Evolutionary conservation across 1,140 invertebrate species (phyloP), one percentile per base, ranked within the genome.

Genomic region (Antheraea pernyi): DNA sequence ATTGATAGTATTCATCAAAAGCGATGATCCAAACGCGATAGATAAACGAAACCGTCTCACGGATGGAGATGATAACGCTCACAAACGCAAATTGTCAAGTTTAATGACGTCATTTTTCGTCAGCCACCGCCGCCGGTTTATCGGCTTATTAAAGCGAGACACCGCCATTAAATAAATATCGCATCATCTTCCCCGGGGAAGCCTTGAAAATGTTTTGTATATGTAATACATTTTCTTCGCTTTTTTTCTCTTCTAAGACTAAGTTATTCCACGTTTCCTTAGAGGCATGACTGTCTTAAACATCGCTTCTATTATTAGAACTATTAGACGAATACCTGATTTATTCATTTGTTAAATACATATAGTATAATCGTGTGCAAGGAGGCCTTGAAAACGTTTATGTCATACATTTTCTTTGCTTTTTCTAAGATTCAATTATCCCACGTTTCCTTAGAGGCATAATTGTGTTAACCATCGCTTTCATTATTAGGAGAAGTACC

Each of bases 41-140:
- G 46, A 53, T 53, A 53, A 11, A 53, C 46, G 46, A 13, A n/a
- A 53, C 46, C 13, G 46, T 53, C 46, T 53, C 46, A 9, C 11
- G 46, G 46, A 53, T 53, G 46, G 46, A 53, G 46, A 53, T 13
- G 46, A 53, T 53, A 53, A 53, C 46, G 46, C 46, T 13, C 46
- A n/a, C 46, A n/a, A 53, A 53, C 46, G 46, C 61, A 71, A 82
- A 85, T 80, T 81, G 75, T 72, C 71, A 74, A 71, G 73, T 79
- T 80, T 79, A 85, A 83, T 82, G 79, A 78, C 75, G 74, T 82
- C 78, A 83, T 86, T 84, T 83, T 81, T 82, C 83, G 77, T 81
- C 77, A 80, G 46, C 46, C 13, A n/a, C 79, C 71, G 61, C 72
- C 65, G 53, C 70, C 77, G 78, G 73, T 83, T 83, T 85, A 85